Evolutionary conservation across 1,140 invertebrate genomes (phyloP), one percentile per base, ranked within the genome.

Genomic region (Saccostrea cuccullata): DNA sequence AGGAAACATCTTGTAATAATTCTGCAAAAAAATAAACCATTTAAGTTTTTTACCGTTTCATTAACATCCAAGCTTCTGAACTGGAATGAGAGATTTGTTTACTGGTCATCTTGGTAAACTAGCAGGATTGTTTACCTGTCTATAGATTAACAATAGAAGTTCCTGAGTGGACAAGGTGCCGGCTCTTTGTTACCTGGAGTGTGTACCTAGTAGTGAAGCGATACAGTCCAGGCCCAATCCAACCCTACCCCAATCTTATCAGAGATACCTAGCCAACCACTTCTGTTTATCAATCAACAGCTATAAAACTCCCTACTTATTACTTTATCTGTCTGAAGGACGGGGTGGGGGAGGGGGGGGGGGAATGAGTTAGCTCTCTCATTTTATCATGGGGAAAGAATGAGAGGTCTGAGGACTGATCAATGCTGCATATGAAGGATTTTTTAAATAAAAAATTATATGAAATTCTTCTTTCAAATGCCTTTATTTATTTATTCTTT

Each of bases 71-170:
- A 26, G 26, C 70, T 77, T 77, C 2, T 0, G 15, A 12, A 77
- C 30, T 77, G 70, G 70, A 77, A 77, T 77, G 70, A 77, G 70
- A 40, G 30, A 36, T 36, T 77, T 77, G 30, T 77, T 77, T 77
- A 26, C 70, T 15, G 70, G 70, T 77, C 70, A 77, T 77, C 70
- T 77, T 30, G 15, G 13, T 77, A 77, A 26, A 36, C 26, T 11
- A 67, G 15, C 60, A n/a, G 0, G 17, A 23, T 36, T 77, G 70
- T 77, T 77, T 77, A 17, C 30, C 11, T 77, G 70, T 30, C 9
- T 13, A 30, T 15, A 36, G 13, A 13, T 0, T 77, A 26, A 77
- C 70, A 77, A 36, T 77, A 36, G 70, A 11, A 77, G 70, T 30
- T 77, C 26, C 70, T 77, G 70, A 77, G 70, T 77, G 70, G 70